Evolutionary conservation across 1,140 invertebrate genomes (phyloP), one percentile per base, ranked within the genome.

Genomic region (Agrypnia vestita): DNA sequence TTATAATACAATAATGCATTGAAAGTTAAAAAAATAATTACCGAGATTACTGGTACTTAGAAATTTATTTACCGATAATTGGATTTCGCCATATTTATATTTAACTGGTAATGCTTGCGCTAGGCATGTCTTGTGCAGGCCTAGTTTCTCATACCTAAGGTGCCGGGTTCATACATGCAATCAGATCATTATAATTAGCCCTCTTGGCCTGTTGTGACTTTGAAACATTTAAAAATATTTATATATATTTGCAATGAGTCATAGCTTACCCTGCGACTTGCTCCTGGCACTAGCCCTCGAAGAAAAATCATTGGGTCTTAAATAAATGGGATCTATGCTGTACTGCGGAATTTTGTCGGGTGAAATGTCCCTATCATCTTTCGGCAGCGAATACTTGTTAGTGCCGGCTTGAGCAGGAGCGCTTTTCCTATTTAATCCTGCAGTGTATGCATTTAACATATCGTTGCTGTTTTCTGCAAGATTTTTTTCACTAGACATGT

Each of bases 401-500:
- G 74, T n/a, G 55, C 12, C 21, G 12, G 59, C 13, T 44, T 64
- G 35, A 3, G 13, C 9, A 11, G 69, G 35, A 15, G n/a, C 56
- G 35, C 35, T 64, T 51, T 46, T 67, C 44, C 13, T 43, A 53
- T 67, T 55, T 17, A 77, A 55, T 1, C 73, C 79, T 0, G 87
- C 87, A 1, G 84, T 86, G 83, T 90, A 90, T 79, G 87, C 87
- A 78, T 89, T 87, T 8, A 88, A 86, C 51, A 87, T 86, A 19
- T 87, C 86, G 46, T 88, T 88, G 13, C 87, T 86, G 4, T 85
- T 56, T 17, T 84, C 85, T 35, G 84, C 84, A 4, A 84, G 74
- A 25, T 78, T 80, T 79, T 79, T 85, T 82, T 55, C 81, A 84
- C 43, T 86, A 74, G 53, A 83, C 84, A 53, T 84, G 73, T 84